A percentile compares a stretch with the other conserved stretches of the same genome.
phyloP scores from a whole-genome alignment of 2,888 invertebrate genomes.

The Ichneumon xanthorius region DNA sequence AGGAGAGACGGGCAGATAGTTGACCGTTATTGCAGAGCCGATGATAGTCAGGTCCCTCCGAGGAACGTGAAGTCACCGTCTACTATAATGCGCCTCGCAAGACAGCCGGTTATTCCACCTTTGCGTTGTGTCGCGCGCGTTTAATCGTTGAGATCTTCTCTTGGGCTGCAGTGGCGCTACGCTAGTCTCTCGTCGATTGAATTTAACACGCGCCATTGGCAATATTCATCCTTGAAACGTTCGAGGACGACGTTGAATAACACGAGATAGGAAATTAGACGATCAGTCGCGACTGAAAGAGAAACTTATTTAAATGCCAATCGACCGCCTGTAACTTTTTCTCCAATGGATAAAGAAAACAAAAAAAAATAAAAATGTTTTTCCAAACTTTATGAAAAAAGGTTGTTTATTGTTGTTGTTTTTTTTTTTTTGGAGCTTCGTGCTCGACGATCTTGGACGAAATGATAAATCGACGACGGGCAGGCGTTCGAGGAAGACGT shows the following conservation, averaged over 20 bases:
- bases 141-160: conserved; percentile 43
- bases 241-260: conserved; percentile 48
- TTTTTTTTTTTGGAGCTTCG: neutral
- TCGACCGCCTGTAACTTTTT: neutral
- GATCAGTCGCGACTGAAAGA: conserved; percentile 2
- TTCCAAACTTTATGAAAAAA: neutral
- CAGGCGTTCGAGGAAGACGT: too few relatives aligned
- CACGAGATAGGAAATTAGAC: conserved; percentile 16
- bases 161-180: neutral
- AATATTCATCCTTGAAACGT: conserved; percentile 51
- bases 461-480: neutral
- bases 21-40: conserved; percentile 64
- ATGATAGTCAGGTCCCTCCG: conserved; percentile 50
- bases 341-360: too few relatives aligned
- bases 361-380: too few relatives aligned
- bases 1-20: conserved; percentile 12
- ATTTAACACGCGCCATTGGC: conserved; percentile 37
- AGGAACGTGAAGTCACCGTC: conserved; percentile 62
- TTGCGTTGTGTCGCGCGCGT: conserved; percentile 24
- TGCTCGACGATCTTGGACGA: neutral
- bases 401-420: neutral
- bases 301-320: conserved; percentile 10
- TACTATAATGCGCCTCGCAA: conserved; percentile 32
- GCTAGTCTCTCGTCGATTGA: conserved; percentile 24
- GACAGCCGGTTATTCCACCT: conserved; percentile 60